phyloP scores from a whole-genome alignment of 2,888 invertebrate genomes.

The Eueremaeus valkanovi region DNA sequence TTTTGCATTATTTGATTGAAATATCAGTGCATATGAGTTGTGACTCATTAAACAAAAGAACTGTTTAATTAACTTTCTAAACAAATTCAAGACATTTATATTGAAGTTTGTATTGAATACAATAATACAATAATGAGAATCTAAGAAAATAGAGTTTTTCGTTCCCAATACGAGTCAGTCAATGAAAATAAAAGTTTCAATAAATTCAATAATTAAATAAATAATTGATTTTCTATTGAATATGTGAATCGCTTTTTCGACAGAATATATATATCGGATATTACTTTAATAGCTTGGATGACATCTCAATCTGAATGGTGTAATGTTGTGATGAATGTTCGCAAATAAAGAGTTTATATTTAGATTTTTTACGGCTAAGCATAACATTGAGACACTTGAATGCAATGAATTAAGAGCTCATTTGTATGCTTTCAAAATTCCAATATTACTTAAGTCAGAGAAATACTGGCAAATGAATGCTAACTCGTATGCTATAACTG shows the following conservation, averaged over 20 bases:
- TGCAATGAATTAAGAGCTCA: slow-evolving; percentile 16
- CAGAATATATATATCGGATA: background rate
- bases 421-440: slow-evolving; percentile 14
- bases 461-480: background rate
- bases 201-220: no score
- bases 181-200: no score
- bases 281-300: background rate
- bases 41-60: background rate
- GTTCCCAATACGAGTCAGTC: background rate
- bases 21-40: background rate
- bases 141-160: no score
- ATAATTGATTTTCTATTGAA: background rate
- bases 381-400: background rate
- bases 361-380: slow-evolving; percentile 15
- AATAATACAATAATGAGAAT: no score
- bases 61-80: no score
- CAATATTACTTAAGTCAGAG: background rate
- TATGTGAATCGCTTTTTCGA: background rate
- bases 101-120: no score
- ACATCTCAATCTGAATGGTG: slow-evolving; percentile 23
- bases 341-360: slow-evolving; percentile 3
- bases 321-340: slow-evolving; percentile 17
- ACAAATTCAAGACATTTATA: no score
- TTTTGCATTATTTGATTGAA: background rate
- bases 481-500: background rate